A percentile compares a stretch with the other conserved stretches of the same genome.
Conservation (phyloP, 2,797 vertebrate species). For the Myotis myotis region DNA sequence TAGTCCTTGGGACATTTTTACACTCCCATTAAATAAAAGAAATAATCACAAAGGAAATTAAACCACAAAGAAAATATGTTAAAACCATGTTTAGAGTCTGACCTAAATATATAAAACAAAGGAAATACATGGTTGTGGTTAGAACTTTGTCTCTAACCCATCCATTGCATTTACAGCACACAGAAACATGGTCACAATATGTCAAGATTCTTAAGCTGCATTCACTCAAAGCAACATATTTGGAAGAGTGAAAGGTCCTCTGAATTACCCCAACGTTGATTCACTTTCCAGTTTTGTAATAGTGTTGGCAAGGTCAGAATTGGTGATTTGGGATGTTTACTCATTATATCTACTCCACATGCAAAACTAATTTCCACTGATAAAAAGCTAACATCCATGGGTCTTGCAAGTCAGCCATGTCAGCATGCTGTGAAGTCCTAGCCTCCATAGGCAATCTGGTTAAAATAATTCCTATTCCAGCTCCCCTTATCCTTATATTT, state of each 20-base stretch:
- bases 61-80: constrained; percentile 68
- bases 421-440: neutral
- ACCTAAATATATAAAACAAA: constrained; percentile 65
- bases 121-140: constrained; percentile 48
- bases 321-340: neutral
- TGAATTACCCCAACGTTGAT: constrained; percentile 29
- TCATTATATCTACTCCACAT: neutral
- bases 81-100: constrained; percentile 52
- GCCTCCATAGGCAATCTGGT: neutral
- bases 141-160: neutral
- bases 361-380: neutral
- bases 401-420: neutral
- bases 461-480: neutral
- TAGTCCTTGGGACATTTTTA: constrained; percentile 62
- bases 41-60: constrained; percentile 75
- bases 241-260: neutral
- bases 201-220: neutral
- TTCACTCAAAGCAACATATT: constrained; percentile 28
- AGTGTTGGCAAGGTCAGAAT: neutral
- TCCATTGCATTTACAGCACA: neutral
- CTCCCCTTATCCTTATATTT: too few relatives aligned
- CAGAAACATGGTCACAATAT: neutral
- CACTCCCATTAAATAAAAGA: constrained; percentile 59
- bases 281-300: neutral
- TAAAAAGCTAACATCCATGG: neutral